Percentiles rank a stretch among this genome's conserved stretches.
Evolutionary conservation across 1,140 invertebrate species (phyloP).

Genomic region (Ceratina japonica): DNA sequence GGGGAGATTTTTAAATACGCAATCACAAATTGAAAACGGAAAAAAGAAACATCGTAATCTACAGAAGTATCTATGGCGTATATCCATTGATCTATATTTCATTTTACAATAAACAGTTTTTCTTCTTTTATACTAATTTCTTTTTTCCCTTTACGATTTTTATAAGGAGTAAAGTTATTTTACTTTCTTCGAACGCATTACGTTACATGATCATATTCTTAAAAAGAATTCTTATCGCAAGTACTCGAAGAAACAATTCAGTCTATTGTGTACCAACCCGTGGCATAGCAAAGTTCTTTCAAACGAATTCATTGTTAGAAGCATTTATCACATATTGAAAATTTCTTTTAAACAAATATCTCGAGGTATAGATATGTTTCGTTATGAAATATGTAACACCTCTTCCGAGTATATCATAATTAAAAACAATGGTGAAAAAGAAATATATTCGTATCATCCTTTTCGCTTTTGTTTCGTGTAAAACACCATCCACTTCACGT

Average conservation of each 20-base stretch:
- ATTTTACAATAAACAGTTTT: conserved; percentile 41
- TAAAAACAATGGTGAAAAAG: conserved; percentile 32
- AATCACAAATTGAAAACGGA: conserved; percentile 31
- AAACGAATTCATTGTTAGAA: conserved; percentile 28
- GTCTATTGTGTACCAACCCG: neutral
- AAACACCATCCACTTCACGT: conserved; percentile 53
- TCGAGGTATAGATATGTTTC: conserved; percentile 41
- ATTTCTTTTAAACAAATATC: conserved; percentile 25
- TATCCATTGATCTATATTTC: conserved; percentile 37
- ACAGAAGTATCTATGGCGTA: conserved; percentile 19
- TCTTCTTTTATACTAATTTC: conserved; percentile 2
- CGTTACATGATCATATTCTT: conserved; percentile 9
- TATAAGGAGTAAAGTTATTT: conserved; percentile 29
- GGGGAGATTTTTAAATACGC: conserved; percentile 32
- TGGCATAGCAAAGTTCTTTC: neutral
- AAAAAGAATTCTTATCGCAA: conserved; percentile 26
- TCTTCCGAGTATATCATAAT: conserved; percentile 33
- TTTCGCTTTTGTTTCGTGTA: conserved; percentile 9
- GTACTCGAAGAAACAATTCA: conserved; percentile 24
- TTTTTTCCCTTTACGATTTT: neutral
- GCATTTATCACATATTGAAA: conserved; percentile 28
- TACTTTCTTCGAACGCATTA: conserved; percentile 1
- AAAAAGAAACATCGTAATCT: neutral
- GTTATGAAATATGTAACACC: conserved; percentile 36
- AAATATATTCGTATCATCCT: too few species aligned